Conservation (phyloP, 2,888 invertebrate species). For the Drosophila ustulata region DNA sequence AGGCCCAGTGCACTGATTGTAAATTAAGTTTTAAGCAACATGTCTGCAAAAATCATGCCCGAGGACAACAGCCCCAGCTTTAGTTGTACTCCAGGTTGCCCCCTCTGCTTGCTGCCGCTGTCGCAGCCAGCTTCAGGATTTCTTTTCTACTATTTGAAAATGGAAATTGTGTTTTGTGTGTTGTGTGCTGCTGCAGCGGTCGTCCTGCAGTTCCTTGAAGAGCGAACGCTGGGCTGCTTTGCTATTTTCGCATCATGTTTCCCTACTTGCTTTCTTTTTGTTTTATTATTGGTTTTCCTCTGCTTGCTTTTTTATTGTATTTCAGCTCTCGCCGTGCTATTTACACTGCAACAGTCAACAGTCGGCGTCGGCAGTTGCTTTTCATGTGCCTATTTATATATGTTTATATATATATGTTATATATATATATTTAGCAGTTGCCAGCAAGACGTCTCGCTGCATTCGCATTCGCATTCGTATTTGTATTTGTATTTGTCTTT, state of each 20-base stretch:
- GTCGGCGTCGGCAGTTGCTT: slow-evolving; percentile 74
- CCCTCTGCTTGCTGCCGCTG: slow-evolving; percentile 40
- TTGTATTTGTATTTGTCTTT: slow-evolving; percentile 77
- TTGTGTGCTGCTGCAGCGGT: slow-evolving; percentile 52
- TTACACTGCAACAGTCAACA: slow-evolving; percentile 78
- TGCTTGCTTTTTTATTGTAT: slow-evolving; percentile 64
- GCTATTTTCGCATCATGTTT: slow-evolving; percentile 37
- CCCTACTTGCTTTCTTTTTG: slow-evolving; percentile 45
- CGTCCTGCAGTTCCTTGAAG: slow-evolving; percentile 69
- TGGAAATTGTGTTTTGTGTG: slow-evolving; percentile 78
- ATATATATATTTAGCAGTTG: slow-evolving; percentile 28
- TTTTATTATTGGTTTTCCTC: slow-evolving; percentile 52
- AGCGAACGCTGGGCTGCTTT: slow-evolving; percentile 41
- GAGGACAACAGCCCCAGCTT: slow-evolving; percentile 63
- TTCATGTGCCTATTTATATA: slow-evolving; percentile 76
- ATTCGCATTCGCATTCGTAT: slow-evolving; percentile 30
- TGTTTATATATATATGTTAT: slow-evolving; percentile 14
- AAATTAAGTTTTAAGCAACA: slow-evolving; percentile 82
- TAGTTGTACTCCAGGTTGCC: background rate
- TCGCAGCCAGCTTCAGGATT: slow-evolving; percentile 71
- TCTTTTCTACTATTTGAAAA: slow-evolving; percentile 70
- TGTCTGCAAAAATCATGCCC: slow-evolving; percentile 80
- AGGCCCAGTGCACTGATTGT: slow-evolving; percentile 66
- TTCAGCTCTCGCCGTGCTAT: slow-evolving; percentile 65
- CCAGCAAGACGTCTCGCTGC: slow-evolving; percentile 50